Evolutionary conservation across 2,113 vertebrate species (phyloP), one percentile per base, ranked within the genome.

Genomic region (Plotosus lineatus): DNA sequence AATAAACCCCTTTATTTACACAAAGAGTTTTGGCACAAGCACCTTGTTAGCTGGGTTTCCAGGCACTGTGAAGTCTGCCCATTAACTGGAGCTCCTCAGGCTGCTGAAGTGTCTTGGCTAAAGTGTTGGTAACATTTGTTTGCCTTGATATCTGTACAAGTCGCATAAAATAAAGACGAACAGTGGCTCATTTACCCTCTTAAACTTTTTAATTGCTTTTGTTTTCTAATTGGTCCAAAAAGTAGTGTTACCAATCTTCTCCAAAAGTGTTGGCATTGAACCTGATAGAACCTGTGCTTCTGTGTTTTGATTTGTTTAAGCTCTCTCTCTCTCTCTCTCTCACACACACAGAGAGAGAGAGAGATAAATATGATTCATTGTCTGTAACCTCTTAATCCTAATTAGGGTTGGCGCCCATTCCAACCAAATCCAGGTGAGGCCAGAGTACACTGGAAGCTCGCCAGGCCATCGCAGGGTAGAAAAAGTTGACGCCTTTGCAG

Each of bases 1-100:
- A 95, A 95, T 95, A 95, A 94, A 93, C 92, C 79, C 75, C 50
- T 94, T 95, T 92, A 93, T 95, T 95, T 95, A 91, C 93, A 92
- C 92, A 94, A 93, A 94, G 92, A 92, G 89, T 92, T 90, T 94
- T 95, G 93, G 93, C 94, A 94, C 89, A 88, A 90, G 91, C 89
- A 83, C 92, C 92, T 90, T 93, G 87, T 93, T 95, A 93, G 93
- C 92, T 92, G 93, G 81, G 92, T 92, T 75, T 82, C 63, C 51
- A 10, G 42, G 84, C 31, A n/a, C 46, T 56, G 61, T 80, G 73
- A 80, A 68, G 53, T n/a, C 48, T 60, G 2, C 38, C 55, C 56
- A 66, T 23, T 74, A 50, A 77, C 74, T 28, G 55, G 71, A 50
- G 38, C 17, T 65, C 48, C 77, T 73, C 48, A 71, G 73, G 44